Base-by-base conservation (phyloP, 1,140 invertebrate species). In the Adoxophyes honmai region DNA sequence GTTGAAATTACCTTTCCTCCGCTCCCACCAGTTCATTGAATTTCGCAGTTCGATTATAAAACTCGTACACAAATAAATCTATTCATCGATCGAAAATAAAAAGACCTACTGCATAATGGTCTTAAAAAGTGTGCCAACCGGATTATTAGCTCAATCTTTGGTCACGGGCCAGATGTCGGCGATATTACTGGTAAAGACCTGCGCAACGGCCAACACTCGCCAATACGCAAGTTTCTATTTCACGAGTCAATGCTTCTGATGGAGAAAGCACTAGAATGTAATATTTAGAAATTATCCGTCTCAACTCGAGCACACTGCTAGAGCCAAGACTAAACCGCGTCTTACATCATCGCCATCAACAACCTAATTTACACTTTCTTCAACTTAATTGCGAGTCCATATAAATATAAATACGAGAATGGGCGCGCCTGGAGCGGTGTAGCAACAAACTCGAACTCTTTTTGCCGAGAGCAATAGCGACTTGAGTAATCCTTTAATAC, bases 171-270 rank as follows among this genome's bases (percentile, higher is more conserved):
- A 72, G 52, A 68, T 61, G 57, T 11, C 59, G 33, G 51, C 48
- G 44, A 55, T 55, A 60, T 51, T 55, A 52, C 48, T 58, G 42
- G 8, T 48, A 28, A 48, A 28, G 6, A 28, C 42, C 42, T 48
- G 42, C 42, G 42, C 42, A 48, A 48, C n/a, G 14, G 8, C 16
- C 39, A n/a, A 28, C 21, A 28, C 21, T 28, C 34, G 36, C 59
- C 53, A 62, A 64, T 75, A 78, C 71, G 78, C 77, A 81, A 81
- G 75, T 75, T 79, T 65, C 65, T 63, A 79, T 85, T 84, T 82
- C 78, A 82, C 79, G 76, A 72, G 15, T 76, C 63, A 70, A 64
- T 75, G 72, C 34, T 56, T 77, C 58, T 62, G 62, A 66, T 58
- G 64, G 75, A 75, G 73, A 79, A 71, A 78, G 74, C 62, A 62